Evolutionary conservation across 2,113 vertebrate genomes (phyloP).

Genomic region (Heterotis niloticus): DNA sequence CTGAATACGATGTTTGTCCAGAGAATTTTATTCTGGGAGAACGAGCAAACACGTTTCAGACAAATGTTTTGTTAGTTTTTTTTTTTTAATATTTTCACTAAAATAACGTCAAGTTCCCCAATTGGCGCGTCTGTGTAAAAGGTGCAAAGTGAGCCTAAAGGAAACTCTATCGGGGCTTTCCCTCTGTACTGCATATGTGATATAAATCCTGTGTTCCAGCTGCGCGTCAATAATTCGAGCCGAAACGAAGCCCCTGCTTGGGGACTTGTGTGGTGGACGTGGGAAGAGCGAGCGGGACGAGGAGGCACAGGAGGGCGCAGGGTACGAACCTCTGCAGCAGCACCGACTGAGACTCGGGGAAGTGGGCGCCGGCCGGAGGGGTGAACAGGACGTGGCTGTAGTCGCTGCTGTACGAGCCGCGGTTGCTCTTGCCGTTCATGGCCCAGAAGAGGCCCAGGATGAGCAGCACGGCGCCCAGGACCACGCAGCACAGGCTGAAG

Average conservation of each 20-base stretch:
- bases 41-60: too few species aligned
- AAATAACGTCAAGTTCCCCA: neutral
- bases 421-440: slow-evolving; percentile 62
- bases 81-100: neutral
- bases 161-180: too few species aligned
- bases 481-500: slow-evolving; percentile 72
- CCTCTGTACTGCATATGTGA: too few species aligned
- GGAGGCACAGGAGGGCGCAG: neutral
- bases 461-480: slow-evolving; percentile 69
- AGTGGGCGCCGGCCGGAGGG: slow-evolving; percentile 52
- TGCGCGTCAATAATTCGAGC: neutral
- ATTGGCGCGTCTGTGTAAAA: too few species aligned
- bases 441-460: slow-evolving; percentile 71
- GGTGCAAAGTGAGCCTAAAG: too few species aligned
- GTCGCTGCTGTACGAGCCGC: slow-evolving; percentile 53
- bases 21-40: too few species aligned
- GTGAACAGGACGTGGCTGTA: slow-evolving; percentile 63
- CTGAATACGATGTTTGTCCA: too few species aligned
- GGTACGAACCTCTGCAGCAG: slow-evolving; percentile 63
- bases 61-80: neutral
- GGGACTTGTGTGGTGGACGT: too few species aligned
- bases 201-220: neutral
- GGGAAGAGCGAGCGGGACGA: too few species aligned
- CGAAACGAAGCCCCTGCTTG: too few species aligned
- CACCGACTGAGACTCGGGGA: slow-evolving; percentile 67